A percentile compares a stretch with the other conserved stretches of the same genome.
phyloP scores from a whole-genome alignment of 2,113 vertebrate species.

The Alethe castanea region DNA sequence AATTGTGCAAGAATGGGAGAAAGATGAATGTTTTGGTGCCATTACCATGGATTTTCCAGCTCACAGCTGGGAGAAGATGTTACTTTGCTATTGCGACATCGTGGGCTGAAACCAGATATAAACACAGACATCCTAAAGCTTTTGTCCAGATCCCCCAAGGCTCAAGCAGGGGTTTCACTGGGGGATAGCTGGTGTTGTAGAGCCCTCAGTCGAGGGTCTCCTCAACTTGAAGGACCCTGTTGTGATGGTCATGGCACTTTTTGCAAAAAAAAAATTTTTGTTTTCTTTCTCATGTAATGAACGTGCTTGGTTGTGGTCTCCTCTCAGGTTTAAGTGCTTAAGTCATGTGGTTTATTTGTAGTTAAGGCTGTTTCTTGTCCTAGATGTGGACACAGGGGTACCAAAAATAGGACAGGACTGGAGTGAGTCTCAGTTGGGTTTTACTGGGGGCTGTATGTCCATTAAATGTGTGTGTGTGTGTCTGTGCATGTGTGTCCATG shows the following conservation, averaged over 20 bases:
- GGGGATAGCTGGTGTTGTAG: not conserved
- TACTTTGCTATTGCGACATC: not conserved
- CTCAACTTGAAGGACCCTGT: fast-evolving
- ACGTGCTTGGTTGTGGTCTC: fast-evolving
- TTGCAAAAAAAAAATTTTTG: not conserved
- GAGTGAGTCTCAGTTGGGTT: not conserved
- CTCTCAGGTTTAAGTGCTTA: not conserved
- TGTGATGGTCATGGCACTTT: not conserved
- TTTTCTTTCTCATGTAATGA: not conserved
- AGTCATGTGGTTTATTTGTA: not conserved
- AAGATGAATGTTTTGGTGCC: not conserved
- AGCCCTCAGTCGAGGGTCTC: not conserved
- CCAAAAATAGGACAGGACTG: not conserved
- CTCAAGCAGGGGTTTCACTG: not conserved
- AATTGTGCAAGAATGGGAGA: not conserved
- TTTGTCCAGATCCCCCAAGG: fast-evolving
- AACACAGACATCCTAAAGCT: not conserved
- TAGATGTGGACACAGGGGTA: fast-evolving
- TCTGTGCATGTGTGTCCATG: fast-evolving
- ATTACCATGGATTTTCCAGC: not conserved
- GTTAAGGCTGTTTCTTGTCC: not conserved
- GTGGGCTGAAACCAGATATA: not conserved
- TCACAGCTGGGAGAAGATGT: not conserved
- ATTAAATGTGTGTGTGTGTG: not conserved
- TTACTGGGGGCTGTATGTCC: fast-evolving